phyloP scores from a whole-genome alignment of 2,113 vertebrate genomes.

The Mus spicilegus region DNA sequence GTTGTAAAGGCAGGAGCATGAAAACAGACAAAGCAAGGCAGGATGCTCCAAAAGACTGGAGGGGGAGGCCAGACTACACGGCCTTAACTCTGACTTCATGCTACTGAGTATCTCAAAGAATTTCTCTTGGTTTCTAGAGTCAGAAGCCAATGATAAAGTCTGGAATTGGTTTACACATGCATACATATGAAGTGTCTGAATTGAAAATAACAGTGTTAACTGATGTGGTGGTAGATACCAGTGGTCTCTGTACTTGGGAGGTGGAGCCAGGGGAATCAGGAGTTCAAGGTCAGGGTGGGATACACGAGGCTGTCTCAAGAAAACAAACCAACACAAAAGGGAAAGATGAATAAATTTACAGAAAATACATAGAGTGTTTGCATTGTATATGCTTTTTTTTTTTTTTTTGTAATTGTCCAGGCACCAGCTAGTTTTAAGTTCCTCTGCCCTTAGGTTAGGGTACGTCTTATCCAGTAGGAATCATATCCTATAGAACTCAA shows the following conservation, averaged over 20 bases:
- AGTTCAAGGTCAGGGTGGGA: neutral
- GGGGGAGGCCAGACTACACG: neutral
- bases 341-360: neutral
- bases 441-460: neutral
- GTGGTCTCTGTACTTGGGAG: neutral
- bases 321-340: neutral
- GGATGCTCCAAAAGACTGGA: neutral
- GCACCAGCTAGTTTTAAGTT: neutral
- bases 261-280: neutral
- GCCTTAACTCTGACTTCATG: neutral
- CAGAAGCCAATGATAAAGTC: slow-evolving; percentile 20
- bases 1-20: neutral
- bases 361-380: neutral
- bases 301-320: neutral
- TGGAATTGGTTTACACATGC: neutral
- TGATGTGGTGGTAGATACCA: neutral
- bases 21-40: neutral
- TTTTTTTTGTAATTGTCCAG: neutral
- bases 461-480: neutral
- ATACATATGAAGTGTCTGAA: neutral
- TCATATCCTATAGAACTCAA: neutral
- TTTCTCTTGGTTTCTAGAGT: neutral
- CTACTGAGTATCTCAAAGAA: neutral
- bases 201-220: slow-evolving; percentile 32
- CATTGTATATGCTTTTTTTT: neutral